Evolutionary conservation across 2,113 vertebrate genomes (phyloP).

Genomic region (Cololabis saira): DNA sequence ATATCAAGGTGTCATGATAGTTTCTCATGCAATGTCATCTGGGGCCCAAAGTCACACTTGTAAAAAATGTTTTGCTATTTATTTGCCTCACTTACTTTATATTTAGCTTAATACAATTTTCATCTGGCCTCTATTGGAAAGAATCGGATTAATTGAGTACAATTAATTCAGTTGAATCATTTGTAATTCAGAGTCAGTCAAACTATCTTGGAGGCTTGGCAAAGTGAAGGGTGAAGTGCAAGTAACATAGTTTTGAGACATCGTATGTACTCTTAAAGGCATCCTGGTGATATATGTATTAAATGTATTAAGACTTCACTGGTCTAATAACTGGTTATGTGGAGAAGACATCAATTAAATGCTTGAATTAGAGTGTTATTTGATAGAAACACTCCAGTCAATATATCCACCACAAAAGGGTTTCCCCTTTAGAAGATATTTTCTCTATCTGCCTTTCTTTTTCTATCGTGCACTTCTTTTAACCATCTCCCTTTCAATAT

Average conservation of each 20-base stretch:
- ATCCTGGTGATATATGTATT: constrained; percentile 11
- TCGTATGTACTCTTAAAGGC: neutral
- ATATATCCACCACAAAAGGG: neutral
- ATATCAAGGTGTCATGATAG: no score
- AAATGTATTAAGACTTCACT: constrained; percentile 9
- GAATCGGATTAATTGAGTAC: no score
- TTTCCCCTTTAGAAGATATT: constrained; percentile 29
- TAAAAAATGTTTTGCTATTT: no score
- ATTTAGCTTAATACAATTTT: no score
- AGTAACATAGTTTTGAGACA: neutral
- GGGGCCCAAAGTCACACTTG: no score
- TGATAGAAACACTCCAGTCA: no score
- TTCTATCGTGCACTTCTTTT: constrained; percentile 31
- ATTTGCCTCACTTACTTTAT: no score
- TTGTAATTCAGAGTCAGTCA: neutral
- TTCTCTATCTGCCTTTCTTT: neutral
- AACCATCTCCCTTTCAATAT: constrained; percentile 29
- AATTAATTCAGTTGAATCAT: no score
- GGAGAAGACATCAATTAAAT: neutral
- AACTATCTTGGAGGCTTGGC: neutral
- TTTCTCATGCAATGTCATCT: no score
- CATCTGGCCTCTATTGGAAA: no score
- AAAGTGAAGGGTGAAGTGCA: neutral
- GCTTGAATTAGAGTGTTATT: no score
- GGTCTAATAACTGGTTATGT: constrained; percentile 6